A percentile compares a stretch with the other conserved stretches of the same genome.
Evolutionary conservation across 2,113 vertebrate species (phyloP).

Genomic region (Prochilodus magdalenae): DNA sequence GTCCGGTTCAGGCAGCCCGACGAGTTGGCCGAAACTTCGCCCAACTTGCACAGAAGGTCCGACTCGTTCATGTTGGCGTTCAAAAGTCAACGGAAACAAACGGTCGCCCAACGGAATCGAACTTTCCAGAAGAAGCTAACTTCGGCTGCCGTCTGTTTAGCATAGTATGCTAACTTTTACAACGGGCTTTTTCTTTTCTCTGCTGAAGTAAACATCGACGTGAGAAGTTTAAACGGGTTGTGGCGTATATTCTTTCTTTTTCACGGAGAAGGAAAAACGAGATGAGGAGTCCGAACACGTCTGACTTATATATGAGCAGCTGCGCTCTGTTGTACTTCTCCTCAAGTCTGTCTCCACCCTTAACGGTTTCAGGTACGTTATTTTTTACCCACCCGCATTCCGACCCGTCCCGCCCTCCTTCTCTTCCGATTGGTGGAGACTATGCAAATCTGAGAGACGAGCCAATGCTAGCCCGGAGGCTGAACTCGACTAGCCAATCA

Average conservation of each 20-base stretch:
- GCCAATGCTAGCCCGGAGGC: background rate
- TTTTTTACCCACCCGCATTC: background rate
- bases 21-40: slow-evolving; percentile 54
- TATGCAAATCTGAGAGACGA: no score
- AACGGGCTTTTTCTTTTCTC: no score
- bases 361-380: background rate
- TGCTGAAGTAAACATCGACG: no score
- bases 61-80: slow-evolving; percentile 66
- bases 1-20: slow-evolving; percentile 57
- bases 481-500: background rate
- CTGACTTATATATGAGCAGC: background rate
- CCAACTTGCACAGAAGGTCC: slow-evolving; percentile 57
- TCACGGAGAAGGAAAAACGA: no score
- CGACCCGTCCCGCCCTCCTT: background rate
- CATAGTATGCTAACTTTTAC: no score
- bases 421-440: background rate
- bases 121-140: no score
- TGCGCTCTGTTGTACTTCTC: background rate
- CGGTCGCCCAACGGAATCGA: no score
- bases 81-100: no score
- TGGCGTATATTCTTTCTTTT: no score
- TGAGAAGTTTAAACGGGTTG: no score
- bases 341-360: background rate
- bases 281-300: no score
- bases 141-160: no score